A percentile compares a stretch with the other conserved stretches of the same genome.
Evolutionary conservation across 2,888 invertebrate genomes (phyloP).

Genomic region (Ornithoptera priamus): DNA sequence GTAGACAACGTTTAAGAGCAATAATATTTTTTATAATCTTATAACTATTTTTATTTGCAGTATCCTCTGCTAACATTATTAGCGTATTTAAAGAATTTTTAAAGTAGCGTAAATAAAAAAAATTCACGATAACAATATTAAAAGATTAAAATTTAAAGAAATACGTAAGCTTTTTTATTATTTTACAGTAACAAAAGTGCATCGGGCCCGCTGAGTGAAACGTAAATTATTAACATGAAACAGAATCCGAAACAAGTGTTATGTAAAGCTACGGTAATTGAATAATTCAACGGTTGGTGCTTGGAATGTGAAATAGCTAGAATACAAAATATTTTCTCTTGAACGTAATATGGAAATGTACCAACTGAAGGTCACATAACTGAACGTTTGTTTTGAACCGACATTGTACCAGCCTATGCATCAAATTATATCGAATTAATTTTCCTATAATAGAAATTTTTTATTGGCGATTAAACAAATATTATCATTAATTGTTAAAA

Average conservation of each 20-base stretch:
- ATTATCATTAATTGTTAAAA: too few species aligned
- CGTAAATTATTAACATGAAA: slow-evolving; percentile 23
- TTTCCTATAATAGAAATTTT: too few species aligned
- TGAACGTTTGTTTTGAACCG: not conserved
- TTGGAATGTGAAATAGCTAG: slow-evolving; percentile 49
- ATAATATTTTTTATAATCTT: too few species aligned
- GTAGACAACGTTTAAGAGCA: not conserved
- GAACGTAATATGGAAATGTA: slow-evolving; percentile 14
- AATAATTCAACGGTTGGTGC: slow-evolving; percentile 52
- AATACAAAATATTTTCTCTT: slow-evolving; percentile 38
- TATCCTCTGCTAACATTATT: too few species aligned
- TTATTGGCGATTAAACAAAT: too few species aligned
- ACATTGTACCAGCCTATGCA: too few species aligned
- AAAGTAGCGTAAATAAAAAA: too few species aligned
- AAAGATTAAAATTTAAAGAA: not conserved
- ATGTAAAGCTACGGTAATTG: slow-evolving; percentile 47
- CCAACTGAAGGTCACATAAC: not conserved
- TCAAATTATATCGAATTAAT: too few species aligned
- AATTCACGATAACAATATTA: not conserved
- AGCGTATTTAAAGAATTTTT: too few species aligned
- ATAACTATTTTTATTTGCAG: too few species aligned
- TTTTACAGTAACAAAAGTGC: not conserved
- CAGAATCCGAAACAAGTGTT: slow-evolving; percentile 40
- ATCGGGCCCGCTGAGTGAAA: not conserved
- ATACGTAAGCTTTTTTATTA: not conserved